Base-by-base conservation (phyloP, 2,888 invertebrate species). In the Orchesellides sinensis region DNA sequence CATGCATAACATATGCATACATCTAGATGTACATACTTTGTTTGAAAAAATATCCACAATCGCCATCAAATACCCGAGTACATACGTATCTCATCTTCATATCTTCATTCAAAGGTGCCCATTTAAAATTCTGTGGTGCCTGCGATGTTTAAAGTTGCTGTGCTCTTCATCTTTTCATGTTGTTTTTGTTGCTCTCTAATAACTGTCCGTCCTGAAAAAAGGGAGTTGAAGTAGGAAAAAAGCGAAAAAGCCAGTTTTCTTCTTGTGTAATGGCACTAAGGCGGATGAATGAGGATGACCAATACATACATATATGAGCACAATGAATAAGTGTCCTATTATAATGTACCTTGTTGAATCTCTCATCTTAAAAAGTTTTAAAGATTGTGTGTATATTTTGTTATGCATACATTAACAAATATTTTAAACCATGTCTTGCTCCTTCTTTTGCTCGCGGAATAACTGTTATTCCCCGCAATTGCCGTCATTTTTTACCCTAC, bases 201-300 rank as follows among this genome's bases (percentile, higher is more conserved):
- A 80, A 80, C 80, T 81, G 73, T 73, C 80, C 73, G 80, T 81
- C 80, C 80, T 81, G 80, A 81, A 81, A 81, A 73, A 66, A 47
- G 47, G 68, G 59, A 65, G 72, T 63, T n/a, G n/a, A n/a, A n/a
- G n/a, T n/a, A n/a, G n/a, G n/a, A 79, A 79, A 79, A 79, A 79
- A 79, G 79, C 70, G n/a, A 73, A 81, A 81, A 81, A 81, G 73
- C 80, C 80, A 73, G 80, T 81, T 81, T 81, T 81, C n/a, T n/a
- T n/a, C 73, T 81, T 81, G 80, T 81, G 80, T 81, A 81, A 81
- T 66, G 70, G 69, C 70, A 78, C 78, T n/a, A 70, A 66, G 65
- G 10, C 29, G 45, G 68, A 66, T 68, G 47, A 32, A 65, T 65
- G 74, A 65, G 14, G 77, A 68, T 68, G 68, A 77, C 68, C 77